Evolutionary conservation across 1,140 invertebrate species (phyloP).

Genomic region (Drosophila cardini): DNA sequence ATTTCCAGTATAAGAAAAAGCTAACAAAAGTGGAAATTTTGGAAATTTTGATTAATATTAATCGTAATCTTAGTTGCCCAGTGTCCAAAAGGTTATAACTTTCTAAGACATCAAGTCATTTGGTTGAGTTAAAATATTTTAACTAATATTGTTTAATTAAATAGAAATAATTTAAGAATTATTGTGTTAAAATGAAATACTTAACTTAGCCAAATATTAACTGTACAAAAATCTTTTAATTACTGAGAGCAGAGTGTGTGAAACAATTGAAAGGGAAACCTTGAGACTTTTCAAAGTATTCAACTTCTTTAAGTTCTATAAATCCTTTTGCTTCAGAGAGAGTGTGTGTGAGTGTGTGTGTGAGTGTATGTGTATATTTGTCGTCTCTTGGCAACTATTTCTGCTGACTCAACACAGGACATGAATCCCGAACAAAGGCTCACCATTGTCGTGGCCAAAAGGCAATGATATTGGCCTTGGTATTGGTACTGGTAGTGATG

Average conservation of each 20-base stretch:
- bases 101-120: too few relatives aligned
- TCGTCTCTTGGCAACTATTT: constrained; percentile 52
- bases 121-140: too few relatives aligned
- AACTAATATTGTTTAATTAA: background rate
- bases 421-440: constrained; percentile 33
- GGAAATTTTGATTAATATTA: too few relatives aligned
- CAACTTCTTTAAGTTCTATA: background rate
- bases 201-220: too few relatives aligned
- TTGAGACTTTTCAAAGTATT: too few relatives aligned
- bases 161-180: background rate
- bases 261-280: too few relatives aligned
- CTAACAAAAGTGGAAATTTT: too few relatives aligned
- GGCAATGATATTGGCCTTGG: background rate
- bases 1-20: background rate
- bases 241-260: too few relatives aligned
- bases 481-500: background rate
- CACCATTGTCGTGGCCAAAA: background rate
- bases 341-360: constrained; percentile 21
- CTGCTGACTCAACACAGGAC: constrained; percentile 39
- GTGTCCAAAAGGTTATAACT: too few relatives aligned
- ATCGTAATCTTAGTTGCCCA: too few relatives aligned
- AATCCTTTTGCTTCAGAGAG: constrained; percentile 2
- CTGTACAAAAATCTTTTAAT: too few relatives aligned
- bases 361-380: constrained; percentile 10
- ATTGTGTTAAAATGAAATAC: background rate